Evolutionary conservation across 2,888 invertebrate species (phyloP).

Genomic region (Empis livida): DNA sequence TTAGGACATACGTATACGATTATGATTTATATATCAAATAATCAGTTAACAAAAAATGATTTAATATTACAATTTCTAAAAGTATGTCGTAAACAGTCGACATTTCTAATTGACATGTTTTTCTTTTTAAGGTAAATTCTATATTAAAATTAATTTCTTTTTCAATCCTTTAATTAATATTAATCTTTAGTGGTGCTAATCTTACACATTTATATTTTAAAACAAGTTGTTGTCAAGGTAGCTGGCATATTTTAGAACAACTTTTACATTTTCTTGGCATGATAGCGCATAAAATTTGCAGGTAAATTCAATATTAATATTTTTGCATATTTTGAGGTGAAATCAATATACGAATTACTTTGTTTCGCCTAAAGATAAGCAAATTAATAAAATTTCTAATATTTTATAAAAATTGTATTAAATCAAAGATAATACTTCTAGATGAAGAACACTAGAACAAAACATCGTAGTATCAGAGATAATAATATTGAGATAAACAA

Average conservation of each 20-base stretch:
- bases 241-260: constrained; percentile 37
- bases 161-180: neutral
- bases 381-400: constrained; percentile 1
- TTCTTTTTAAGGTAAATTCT: constrained; percentile 45
- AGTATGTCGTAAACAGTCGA: constrained; percentile 14
- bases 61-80: constrained; percentile 16
- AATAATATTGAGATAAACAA: too few relatives aligned
- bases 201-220: constrained; percentile 49
- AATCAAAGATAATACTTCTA: too few relatives aligned
- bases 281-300: constrained; percentile 42
- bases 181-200: constrained; percentile 41
- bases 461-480: too few relatives aligned
- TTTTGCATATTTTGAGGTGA: neutral
- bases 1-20: constrained; percentile 48
- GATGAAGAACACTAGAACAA: too few relatives aligned
- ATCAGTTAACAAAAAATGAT: constrained; percentile 28
- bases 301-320: constrained; percentile 32
- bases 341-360: neutral
- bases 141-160: neutral
- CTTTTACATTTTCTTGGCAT: constrained; percentile 40
- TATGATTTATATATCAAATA: constrained; percentile 44
- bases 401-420: too few relatives aligned
- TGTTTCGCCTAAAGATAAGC: constrained; percentile 6
- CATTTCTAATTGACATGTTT: constrained; percentile 27
- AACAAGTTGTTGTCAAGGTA: constrained; percentile 29